Evolutionary conservation across 2,797 vertebrate species (phyloP), one percentile per base, ranked within the genome.

Genomic region (Notolepis coatsorum): DNA sequence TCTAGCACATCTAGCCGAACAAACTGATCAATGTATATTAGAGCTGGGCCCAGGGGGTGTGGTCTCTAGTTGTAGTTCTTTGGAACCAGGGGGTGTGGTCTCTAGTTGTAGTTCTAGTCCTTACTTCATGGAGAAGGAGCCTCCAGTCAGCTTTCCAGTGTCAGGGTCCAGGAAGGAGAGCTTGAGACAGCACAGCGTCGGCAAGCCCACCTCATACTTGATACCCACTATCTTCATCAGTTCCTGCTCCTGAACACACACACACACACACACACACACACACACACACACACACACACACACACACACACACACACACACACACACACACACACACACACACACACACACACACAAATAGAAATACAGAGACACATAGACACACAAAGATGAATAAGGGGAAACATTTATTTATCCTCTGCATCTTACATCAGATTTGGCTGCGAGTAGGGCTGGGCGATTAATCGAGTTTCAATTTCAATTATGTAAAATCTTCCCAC

Each of bases 111-210:
- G n/a, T n/a, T n/a, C n/a, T n/a, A 25, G 10, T 3, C 56, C 96
- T 96, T 93, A 99, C 98, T 99, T 99, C 96, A 99, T 96, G 28
- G 98, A 98, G 88, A 99, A 99, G 43, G 96, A 96, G 84, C 98
- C 97, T 61, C 96, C 97, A 0, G 98, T 99, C 64, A 99, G 92
- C 92, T 95, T 98, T 75, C 96, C 96, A 2, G 95, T 96, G 82
- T 99, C 98, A 7, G 97, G 94, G 83, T 99, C 97, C 75, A 99
- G 91, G 87, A 99, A 99, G 65, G 97, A 95, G 43, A 99, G 94
- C 79, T 99, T 99, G 79, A 99, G 94, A 77, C 98, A 99, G 91
- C 98, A 99, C 58, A 99, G 93, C 0, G 97, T 97, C 71, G 98
- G 98, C 68, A 98, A 84, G 68, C 97, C 98, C 9, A 97, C 97